Evolutionary conservation across 2,797 vertebrate genomes (phyloP).

Genomic region (Melanotaenia boesemani): DNA sequence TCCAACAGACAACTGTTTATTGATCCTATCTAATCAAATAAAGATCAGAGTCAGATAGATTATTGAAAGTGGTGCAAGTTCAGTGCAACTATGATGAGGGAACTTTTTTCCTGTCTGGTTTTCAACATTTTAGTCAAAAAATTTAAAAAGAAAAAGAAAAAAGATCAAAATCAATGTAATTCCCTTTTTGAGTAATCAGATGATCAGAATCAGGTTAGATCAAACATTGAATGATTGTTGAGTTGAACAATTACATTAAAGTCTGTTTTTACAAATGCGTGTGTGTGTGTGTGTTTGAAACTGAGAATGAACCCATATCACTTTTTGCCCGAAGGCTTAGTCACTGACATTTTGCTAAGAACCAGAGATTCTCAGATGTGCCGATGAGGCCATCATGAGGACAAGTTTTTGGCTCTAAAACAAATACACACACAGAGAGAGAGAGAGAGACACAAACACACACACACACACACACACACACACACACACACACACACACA

Average conservation of each 20-base stretch:
- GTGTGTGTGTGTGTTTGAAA: conserved; percentile 29
- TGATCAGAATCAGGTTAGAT: background rate
- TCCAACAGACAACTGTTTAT: conserved; percentile 51
- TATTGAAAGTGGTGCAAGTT: conserved; percentile 21
- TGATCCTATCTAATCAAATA: conserved; percentile 60
- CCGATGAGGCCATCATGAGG: conserved; percentile 66
- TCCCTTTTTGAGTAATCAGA: background rate
- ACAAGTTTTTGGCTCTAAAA: conserved; percentile 60
- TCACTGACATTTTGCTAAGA: conserved; percentile 68
- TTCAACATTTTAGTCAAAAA: background rate
- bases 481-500: conserved; percentile 11
- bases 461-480: conserved; percentile 16
- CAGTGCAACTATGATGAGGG: conserved; percentile 3
- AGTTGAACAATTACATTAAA: conserved; percentile 16
- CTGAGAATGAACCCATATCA: conserved; percentile 58
- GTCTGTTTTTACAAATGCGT: background rate
- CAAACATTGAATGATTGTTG: conserved; percentile 2
- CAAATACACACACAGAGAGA: conserved; percentile 14
- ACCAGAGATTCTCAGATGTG: conserved; percentile 72
- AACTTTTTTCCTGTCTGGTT: conserved; percentile 1
- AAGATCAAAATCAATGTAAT: background rate
- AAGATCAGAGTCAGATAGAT: conserved; percentile 38
- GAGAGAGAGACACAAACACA: conserved; percentile 17
- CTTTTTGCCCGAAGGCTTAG: conserved; percentile 62
- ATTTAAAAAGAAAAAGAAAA: background rate